Evolutionary conservation across 1,140 invertebrate species (phyloP).

Genomic region (Drosophila neocordata): DNA sequence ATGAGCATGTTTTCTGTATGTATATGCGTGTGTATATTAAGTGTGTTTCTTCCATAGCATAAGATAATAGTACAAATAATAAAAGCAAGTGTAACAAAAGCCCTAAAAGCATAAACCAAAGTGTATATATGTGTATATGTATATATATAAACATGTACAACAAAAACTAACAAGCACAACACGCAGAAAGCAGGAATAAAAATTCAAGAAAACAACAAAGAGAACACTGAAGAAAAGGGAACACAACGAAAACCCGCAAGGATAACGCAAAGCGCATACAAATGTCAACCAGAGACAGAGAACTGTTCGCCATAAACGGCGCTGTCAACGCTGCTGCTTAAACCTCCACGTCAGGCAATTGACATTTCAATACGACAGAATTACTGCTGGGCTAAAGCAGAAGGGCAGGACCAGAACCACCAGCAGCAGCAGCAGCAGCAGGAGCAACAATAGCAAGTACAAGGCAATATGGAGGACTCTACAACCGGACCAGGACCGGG

Average conservation of each 20-base stretch:
- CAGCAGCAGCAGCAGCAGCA: neutral
- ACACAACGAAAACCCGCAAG: conserved; percentile 11
- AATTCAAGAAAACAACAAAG: conserved; percentile 27
- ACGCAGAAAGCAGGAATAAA: conserved; percentile 38
- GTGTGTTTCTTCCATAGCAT: conserved; percentile 46
- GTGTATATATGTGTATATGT: neutral
- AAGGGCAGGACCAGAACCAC: conserved; percentile 17
- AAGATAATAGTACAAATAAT: conserved; percentile 61
- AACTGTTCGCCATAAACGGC: conserved; percentile 33
- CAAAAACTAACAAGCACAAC: conserved; percentile 27
- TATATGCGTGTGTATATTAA: conserved; percentile 31
- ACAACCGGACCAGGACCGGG: conserved; percentile 46
- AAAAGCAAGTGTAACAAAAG: conserved; percentile 54
- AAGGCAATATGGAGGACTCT: conserved; percentile 62
- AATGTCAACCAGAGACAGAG: conserved; percentile 49
- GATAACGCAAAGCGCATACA: conserved; percentile 59
- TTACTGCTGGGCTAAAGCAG: neutral
- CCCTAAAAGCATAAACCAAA: conserved; percentile 34
- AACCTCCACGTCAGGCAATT: conserved; percentile 35
- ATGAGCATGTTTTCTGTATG: conserved; percentile 45
- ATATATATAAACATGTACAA: neutral
- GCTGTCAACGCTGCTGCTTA: conserved; percentile 28
- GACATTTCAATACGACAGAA: conserved; percentile 44
- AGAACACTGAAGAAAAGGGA: conserved; percentile 10
- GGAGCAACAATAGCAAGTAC: conserved; percentile 13